phyloP scores from a whole-genome alignment of 53 echinoderm and acorn worm genomes.

The Paracentrotus lividus region DNA sequence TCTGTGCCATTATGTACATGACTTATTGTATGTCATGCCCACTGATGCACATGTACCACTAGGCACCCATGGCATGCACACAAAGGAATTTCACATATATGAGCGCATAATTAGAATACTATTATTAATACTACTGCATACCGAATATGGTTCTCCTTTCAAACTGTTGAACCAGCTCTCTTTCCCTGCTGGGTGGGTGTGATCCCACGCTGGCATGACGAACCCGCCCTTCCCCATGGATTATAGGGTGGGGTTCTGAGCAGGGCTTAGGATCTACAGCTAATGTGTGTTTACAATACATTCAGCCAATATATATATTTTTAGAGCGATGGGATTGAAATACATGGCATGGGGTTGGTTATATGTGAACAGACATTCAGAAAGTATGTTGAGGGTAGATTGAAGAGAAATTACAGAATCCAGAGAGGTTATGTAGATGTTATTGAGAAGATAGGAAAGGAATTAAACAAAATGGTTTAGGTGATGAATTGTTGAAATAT shows the following conservation, averaged over 20 bases:
- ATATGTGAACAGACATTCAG: neutral
- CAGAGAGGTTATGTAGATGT: neutral
- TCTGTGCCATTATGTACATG: no score
- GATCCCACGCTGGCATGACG: slow-evolving; percentile 54
- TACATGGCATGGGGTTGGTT: neutral
- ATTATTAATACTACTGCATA: no score
- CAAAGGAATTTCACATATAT: no score
- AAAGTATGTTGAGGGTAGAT: neutral
- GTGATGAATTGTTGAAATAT: neutral
- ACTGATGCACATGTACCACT: no score
- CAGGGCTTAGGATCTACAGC: slow-evolving; percentile 45
- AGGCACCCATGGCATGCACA: no score
- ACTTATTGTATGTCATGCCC: no score
- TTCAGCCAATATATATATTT: slow-evolving; percentile 43
- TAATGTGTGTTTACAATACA: neutral
- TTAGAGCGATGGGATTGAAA: neutral
- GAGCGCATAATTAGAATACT: no score
- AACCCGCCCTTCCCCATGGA: slow-evolving; percentile 67
- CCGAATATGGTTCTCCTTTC: slow-evolving; percentile 45
- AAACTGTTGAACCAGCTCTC: neutral
- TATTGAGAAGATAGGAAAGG: neutral
- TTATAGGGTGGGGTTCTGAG: slow-evolving; percentile 7
- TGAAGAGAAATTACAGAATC: neutral
- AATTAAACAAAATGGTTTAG: neutral
- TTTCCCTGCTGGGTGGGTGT: slow-evolving; percentile 19